Conservation (phyloP, 2,113 vertebrate genomes). For the Cyanoramphus novaezelandiae region DNA sequence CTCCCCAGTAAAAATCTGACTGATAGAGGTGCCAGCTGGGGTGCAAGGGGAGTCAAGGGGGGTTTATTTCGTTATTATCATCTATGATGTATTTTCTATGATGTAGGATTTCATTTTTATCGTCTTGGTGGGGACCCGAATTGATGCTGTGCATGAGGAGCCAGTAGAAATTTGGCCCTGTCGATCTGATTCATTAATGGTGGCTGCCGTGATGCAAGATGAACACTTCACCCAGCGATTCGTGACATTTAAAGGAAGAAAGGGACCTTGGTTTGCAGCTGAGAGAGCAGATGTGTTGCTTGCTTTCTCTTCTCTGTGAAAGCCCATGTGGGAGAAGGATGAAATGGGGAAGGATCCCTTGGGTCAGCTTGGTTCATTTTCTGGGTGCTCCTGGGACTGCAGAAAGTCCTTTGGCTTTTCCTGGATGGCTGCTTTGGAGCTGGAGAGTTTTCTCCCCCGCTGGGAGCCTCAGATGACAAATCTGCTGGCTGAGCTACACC, state of each 20-base stretch:
- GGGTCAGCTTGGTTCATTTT: rapidly evolving
- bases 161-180: rapidly evolving
- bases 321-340: rapidly evolving
- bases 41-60: rapidly evolving
- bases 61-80: background rate
- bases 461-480: background rate
- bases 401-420: background rate
- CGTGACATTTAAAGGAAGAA: background rate
- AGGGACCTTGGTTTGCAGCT: background rate
- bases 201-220: background rate
- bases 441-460: background rate
- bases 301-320: background rate
- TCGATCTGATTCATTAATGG: background rate
- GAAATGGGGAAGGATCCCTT: background rate
- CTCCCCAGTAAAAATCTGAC: background rate
- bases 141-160: rapidly evolving
- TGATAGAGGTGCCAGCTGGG: background rate
- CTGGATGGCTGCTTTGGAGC: background rate
- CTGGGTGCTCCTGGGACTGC: background rate
- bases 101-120: rapidly evolving
- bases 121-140: rapidly evolving
- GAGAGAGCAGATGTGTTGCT: background rate
- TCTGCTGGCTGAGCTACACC: background rate
- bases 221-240: background rate
- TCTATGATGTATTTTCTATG: rapidly evolving